Evolutionary conservation across 2,888 invertebrate species (phyloP).

Genomic region (Antheraea assamensis): DNA sequence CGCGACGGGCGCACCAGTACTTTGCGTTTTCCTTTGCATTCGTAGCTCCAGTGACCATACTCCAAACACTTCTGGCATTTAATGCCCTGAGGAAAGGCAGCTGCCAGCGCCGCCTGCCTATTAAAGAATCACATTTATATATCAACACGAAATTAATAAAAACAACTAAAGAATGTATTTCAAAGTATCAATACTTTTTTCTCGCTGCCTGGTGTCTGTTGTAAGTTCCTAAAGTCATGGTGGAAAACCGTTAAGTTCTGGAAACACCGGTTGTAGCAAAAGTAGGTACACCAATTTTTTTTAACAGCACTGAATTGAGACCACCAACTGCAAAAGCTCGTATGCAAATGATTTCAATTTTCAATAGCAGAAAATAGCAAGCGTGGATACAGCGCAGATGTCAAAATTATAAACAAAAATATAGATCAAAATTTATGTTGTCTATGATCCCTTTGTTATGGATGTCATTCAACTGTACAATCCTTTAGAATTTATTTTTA

Average conservation of each 20-base stretch:
- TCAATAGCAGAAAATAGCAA: constrained; percentile 32
- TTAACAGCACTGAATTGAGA: constrained; percentile 19
- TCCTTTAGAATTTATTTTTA: not conserved
- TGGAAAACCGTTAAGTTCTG: constrained; percentile 28
- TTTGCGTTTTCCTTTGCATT: constrained; percentile 95
- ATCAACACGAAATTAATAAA: not conserved
- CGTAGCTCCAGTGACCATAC: constrained; percentile 97
- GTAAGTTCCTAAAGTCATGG: constrained; percentile 75
- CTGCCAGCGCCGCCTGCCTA: constrained; percentile 83
- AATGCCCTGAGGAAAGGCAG: constrained; percentile 88
- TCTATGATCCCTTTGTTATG: constrained; percentile 26
- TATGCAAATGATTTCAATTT: constrained; percentile 41
- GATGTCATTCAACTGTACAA: not conserved
- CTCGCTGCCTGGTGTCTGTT: constrained; percentile 74
- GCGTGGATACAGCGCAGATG: constrained; percentile 38
- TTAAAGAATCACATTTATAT: constrained; percentile 20
- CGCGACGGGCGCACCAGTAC: constrained; percentile 92
- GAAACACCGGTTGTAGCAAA: constrained; percentile 20
- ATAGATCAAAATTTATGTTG: constrained; percentile 22
- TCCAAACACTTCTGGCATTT: constrained; percentile 96
- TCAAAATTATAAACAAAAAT: constrained; percentile 31
- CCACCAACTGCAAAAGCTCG: constrained; percentile 32
- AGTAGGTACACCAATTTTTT: constrained; percentile 35
- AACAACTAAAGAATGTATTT: constrained; percentile 19
- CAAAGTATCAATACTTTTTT: constrained; percentile 61